Base-by-base conservation (phyloP, 2,113 vertebrate genomes). In the Bettongia penicillata region DNA sequence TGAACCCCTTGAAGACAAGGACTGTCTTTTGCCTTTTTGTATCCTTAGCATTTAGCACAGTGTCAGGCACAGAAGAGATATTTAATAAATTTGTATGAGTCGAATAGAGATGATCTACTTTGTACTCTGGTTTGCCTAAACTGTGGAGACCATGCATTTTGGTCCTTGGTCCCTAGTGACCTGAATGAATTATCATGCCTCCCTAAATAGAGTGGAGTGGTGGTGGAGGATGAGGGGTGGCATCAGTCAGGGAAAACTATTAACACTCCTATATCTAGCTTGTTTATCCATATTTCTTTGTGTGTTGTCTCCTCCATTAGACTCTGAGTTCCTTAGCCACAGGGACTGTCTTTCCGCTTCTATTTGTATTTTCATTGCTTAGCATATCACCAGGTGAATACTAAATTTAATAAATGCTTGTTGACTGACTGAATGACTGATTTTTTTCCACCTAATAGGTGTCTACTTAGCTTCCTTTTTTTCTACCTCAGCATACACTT, bases 161-260 rank as follows among this genome's bases (percentile, higher is more conserved):
- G 61, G 61, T 68, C 22, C 95, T 10, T 92, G 91, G 92, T 1
- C 28, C 94, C 31, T 25, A 31, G 3, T 91, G 24, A 3, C 91
- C 26, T 95, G 93, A 95, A 94, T 49, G 95, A 92, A 52, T 47
- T 31, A 94, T 25, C 5, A 9, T 5, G 92, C 37, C 93, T 95
- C 26, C 68, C 0, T 68, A 77, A 96, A 43, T n/a, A 55, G 9
- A 4, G 3, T 68, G 9, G 37, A 3, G 22, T 24, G 61, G 26
- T 37, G 28, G 57, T 37, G 11, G 48, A 48, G 48, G 48, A 3
- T 3, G 48, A 48, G 55, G 26, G 55, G 3, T 19, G 16, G 12
- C 68, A n/a, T n/a, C 68, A 8, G n/a, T 19, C 5, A 94, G 31
- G 10, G 47, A 3, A 95, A 10, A 51, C 1, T 51, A 91, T 93